Evolutionary conservation across 2,113 vertebrate species (phyloP).

Genomic region (Nothocercus nigrocapillus): DNA sequence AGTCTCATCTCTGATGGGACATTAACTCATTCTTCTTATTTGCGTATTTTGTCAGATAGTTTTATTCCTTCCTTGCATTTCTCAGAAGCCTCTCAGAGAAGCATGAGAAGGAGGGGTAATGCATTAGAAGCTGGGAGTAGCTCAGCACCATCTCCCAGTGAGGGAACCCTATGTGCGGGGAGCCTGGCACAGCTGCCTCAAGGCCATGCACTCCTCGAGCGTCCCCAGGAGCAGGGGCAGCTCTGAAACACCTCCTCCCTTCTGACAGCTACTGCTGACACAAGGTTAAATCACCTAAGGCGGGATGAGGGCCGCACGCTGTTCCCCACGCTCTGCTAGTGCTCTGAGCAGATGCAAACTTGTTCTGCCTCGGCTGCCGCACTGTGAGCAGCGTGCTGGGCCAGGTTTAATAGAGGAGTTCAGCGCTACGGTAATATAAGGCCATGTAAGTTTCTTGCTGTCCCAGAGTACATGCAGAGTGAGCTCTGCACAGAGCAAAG

Average conservation of each 20-base stretch:
- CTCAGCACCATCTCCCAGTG: too few relatives aligned
- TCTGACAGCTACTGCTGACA: neutral
- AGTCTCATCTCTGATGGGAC: neutral
- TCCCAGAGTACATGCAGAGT: neutral
- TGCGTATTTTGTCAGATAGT: neutral
- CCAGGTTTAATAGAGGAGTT: neutral
- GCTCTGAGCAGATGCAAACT: neutral
- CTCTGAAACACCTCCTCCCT: neutral
- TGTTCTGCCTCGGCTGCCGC: neutral
- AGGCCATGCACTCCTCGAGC: neutral
- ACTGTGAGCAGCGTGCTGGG: neutral
- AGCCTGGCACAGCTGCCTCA: neutral
- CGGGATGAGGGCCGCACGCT: rapidly evolving
- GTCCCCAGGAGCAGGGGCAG: neutral
- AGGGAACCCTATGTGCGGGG: too few relatives aligned
- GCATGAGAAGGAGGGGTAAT: neutral
- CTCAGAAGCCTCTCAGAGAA: neutral
- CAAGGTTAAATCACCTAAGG: neutral
- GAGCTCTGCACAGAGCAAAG: neutral
- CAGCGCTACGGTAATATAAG: too few relatives aligned
- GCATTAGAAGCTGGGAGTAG: neutral
- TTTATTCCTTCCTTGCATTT: neutral
- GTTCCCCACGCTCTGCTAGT: neutral
- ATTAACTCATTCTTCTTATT: neutral
- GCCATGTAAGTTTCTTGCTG: neutral